A percentile compares a stretch with the other conserved stretches of the same genome.
Evolutionary conservation across 2,888 invertebrate species (phyloP).

Genomic region (Campopleginae sp.): DNA sequence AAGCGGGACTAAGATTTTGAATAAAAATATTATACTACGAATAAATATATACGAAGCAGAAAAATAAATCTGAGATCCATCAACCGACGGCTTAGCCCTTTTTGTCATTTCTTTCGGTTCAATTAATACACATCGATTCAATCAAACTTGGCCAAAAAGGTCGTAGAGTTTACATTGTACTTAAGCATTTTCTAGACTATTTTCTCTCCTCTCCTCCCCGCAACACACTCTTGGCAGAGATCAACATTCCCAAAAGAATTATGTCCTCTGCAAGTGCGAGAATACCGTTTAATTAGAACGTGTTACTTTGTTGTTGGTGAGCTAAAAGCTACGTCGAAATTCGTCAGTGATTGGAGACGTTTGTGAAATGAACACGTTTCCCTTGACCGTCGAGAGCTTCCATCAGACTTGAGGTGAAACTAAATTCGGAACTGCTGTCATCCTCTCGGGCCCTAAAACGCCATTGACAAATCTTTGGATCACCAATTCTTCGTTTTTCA

Average conservation of each 20-base stretch:
- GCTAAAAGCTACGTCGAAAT: background rate
- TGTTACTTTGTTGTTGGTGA: slow-evolving; percentile 9
- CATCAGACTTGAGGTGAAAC: slow-evolving; percentile 86
- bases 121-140: slow-evolving; percentile 15
- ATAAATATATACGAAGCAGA: slow-evolving; percentile 50
- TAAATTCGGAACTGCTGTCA: slow-evolving; percentile 84
- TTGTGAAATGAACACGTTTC: slow-evolving; percentile 82
- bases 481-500: background rate
- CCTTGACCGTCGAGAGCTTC: slow-evolving; percentile 84
- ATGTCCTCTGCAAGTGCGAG: background rate
- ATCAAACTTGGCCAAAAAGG: slow-evolving; percentile 18
- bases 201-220: background rate
- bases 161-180: slow-evolving; percentile 20
- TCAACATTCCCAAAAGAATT: background rate
- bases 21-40: slow-evolving; percentile 52
- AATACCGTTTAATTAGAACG: background rate
- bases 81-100: background rate
- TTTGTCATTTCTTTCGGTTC: background rate
- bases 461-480: background rate
- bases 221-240: slow-evolving; percentile 27
- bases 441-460: slow-evolving; percentile 78
- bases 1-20: slow-evolving; percentile 1
- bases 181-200: slow-evolving; percentile 29
- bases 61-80: slow-evolving; percentile 54
- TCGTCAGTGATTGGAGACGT: slow-evolving; percentile 73